phyloP scores from a whole-genome alignment of 2,888 invertebrate genomes.

The Desoria tigrina region DNA sequence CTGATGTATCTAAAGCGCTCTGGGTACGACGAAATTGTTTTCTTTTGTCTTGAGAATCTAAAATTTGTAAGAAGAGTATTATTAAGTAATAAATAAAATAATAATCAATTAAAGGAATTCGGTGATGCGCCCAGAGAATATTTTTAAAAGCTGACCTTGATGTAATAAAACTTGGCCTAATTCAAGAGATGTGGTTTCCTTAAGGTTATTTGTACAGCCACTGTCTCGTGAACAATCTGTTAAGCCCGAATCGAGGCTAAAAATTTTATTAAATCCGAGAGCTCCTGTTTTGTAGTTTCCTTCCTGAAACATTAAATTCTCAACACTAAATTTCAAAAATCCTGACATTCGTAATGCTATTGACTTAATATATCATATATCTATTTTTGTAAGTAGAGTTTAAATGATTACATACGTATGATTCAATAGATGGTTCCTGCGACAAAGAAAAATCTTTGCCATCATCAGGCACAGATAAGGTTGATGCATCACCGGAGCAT shows the following conservation, averaged over 20 bases:
- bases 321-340: no score
- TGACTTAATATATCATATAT: no score
- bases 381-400: no score
- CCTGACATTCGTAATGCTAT: no score
- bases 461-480: conserved; percentile 34
- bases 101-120: neutral
- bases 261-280: conserved; percentile 44
- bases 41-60: conserved; percentile 35
- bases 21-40: conserved; percentile 55
- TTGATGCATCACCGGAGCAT: conserved; percentile 10
- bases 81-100: neutral
- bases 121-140: neutral
- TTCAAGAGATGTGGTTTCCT: conserved; percentile 64
- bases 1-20: conserved; percentile 55
- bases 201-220: conserved; percentile 55
- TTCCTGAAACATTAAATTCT: conserved; percentile 11
- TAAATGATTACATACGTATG: conserved; percentile 34
- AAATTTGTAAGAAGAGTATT: neutral
- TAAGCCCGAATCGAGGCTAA: conserved; percentile 51
- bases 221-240: conserved; percentile 32
- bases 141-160: conserved; percentile 31
- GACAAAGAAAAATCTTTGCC: conserved; percentile 49
- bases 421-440: conserved; percentile 49
- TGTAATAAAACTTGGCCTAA: conserved; percentile 58
- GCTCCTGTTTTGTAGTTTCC: neutral